These are phyloP conservation scores for Pseudonaja textilis DNA, from an alignment of 2,113 vertebrate species.

Conservation along the genomic window DNA sequence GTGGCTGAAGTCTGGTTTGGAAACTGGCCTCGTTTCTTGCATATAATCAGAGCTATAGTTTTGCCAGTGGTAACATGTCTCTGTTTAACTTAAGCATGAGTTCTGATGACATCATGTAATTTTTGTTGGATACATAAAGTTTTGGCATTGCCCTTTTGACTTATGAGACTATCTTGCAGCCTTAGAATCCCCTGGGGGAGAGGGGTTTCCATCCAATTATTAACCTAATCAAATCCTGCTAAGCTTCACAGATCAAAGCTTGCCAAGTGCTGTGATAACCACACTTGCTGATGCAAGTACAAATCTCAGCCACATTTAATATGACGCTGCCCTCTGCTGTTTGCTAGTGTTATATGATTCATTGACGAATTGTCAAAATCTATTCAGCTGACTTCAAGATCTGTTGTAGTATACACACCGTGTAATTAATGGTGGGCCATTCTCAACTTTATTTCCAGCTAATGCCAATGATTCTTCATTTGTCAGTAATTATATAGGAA, in stretches of 20 bases:
- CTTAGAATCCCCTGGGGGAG: neutral
- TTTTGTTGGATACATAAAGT: neutral
- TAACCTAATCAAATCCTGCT: neutral
- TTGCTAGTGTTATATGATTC: neutral
- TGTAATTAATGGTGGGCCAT: neutral
- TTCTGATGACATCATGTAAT: neutral
- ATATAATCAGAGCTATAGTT: neutral
- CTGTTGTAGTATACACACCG: neutral
- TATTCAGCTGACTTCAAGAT: neutral
- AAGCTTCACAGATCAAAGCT: neutral
- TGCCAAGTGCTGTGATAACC: neutral
- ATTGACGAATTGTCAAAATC: neutral
- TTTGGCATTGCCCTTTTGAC: neutral
- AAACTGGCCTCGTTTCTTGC: neutral
- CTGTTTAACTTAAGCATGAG: neutral
- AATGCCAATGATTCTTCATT: neutral
- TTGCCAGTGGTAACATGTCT: neutral
- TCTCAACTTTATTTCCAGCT: neutral
- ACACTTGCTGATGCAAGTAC: neutral
- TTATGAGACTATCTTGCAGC: neutral
- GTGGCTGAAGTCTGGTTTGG: neutral
- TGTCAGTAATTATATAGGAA: neutral
- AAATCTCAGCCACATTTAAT: neutral
- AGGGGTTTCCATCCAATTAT: neutral
- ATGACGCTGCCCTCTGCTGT: conserved; percentile 35